Evolutionary conservation across 2,113 vertebrate species (phyloP), one percentile per base, ranked within the genome.

Genomic region (Malurus melanocephalus): DNA sequence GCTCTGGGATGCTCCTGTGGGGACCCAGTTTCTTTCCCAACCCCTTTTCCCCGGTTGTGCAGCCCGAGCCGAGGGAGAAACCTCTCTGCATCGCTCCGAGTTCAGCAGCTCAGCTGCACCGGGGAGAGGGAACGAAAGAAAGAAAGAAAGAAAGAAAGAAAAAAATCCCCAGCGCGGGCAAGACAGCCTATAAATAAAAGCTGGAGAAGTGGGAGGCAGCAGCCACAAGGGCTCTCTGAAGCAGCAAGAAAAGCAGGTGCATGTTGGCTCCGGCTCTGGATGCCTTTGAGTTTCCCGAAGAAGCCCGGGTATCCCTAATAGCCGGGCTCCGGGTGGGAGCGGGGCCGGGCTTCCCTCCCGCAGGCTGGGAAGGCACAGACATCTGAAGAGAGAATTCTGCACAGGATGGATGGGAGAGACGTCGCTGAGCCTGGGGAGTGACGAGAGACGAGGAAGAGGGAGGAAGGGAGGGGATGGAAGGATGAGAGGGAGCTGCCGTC

Each of bases 121-220:
- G 13, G 56, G 87, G 56, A 94, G 52, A 85, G 51, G 48, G 46
- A 51, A 64, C 75, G 80, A 61, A 57, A 86, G 35, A 28, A 69
- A 86, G 46, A 57, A 57, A 86, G 35, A 28, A 69, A 86, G 46
- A 57, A 80, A 35, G 38, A 38, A 38, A 38, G 38, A 38, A 38
- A 38, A 80, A 75, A 55, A 76, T 67, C 75, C 82, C 74, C 86
- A 80, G 88, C 0, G 48, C 64, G 9, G 89, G 87, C 60, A 92
- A 95, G 91, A 79, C 91, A 92, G 92, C 61, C 95, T 96, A 96
- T 96, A 96, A 96, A 96, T 96, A 96, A 94, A 93, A 93, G 61
- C 95, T 84, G 76, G 74, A 88, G 90, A 93, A 94, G 93, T 92
- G 91, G 95, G 93, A 95, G 76, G 95, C 88, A 85, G 93, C 94